These are phyloP conservation scores for Ceraclea dissimilis DNA, from an alignment of 2,888 invertebrate genomes.

Conservation along the genomic window DNA sequence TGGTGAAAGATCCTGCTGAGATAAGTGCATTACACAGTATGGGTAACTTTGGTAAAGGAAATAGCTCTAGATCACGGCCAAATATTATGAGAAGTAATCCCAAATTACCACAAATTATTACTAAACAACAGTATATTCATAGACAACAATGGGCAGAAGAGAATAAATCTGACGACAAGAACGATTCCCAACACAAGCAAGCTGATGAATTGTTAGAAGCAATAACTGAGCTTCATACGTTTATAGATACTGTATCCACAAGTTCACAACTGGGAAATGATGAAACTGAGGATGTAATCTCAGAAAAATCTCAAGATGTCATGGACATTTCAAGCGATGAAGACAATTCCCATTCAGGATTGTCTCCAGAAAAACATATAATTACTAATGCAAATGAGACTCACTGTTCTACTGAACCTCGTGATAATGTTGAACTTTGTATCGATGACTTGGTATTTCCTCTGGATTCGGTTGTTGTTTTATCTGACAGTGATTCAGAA, in stretches of 20 bases:
- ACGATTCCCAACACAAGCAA: background rate
- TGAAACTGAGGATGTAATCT: background rate
- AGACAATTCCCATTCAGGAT: slow-evolving; percentile 26
- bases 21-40: slow-evolving; percentile 57
- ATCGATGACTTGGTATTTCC: slow-evolving; percentile 26
- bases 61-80: slow-evolving; percentile 52
- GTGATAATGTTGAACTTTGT: background rate
- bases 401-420: background rate
- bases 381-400: background rate
- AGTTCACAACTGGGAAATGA: background rate
- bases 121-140: slow-evolving; percentile 53
- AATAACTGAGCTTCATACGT: background rate
- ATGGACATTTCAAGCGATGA: slow-evolving; percentile 46
- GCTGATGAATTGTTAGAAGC: slow-evolving; percentile 4
- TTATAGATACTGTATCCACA: background rate
- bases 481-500: slow-evolving; percentile 60
- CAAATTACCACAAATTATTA: slow-evolving; percentile 44
- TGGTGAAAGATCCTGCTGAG: slow-evolving; percentile 51
- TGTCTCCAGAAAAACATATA: background rate
- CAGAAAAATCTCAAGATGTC: slow-evolving; percentile 31
- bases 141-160: slow-evolving; percentile 45
- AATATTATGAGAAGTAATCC: slow-evolving; percentile 34
- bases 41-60: slow-evolving; percentile 74
- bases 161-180: background rate
- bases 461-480: slow-evolving; percentile 46